Evolutionary conservation across 2,113 vertebrate genomes (phyloP), one percentile per base, ranked within the genome.

Genomic region (Lepus americanus): DNA sequence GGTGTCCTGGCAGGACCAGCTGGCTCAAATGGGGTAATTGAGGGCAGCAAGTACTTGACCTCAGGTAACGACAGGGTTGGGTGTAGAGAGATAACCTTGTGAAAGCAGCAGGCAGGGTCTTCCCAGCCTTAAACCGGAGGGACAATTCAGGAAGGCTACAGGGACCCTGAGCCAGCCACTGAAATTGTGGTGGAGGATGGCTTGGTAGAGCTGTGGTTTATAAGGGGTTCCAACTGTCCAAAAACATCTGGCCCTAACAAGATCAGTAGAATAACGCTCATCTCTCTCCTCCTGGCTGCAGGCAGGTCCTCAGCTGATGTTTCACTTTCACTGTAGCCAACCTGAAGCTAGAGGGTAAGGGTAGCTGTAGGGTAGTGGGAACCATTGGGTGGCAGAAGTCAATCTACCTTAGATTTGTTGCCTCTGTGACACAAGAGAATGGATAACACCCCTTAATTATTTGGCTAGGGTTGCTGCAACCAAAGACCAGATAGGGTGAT

Each of bases 371-470:
- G 13, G 7, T 31, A 9, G 55, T 12, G 8, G 27, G 27, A 61
- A 1, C 6, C 7, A 5, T 5, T 25, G 53, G 3, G 1, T 19
- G 19, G 44, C 3, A 14, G 16, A n/a, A 23, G 0, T 9, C 27
- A 9, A 1, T 2, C 23, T 23, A 63, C 31, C 55, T 59, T 5
- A 6, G 7, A 9, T 36, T 81, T 55, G 14, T 4, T 1, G 16
- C 25, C 51, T 64, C 11, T 9, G 0, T 2, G 4, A 25, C 2
- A 2, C 3, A 90, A 29, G 4, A 90, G 1, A 7, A 53, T 53
- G 20, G 23, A 22, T 74, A 4, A 67, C 22, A 55, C 19, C 10
- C 19, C 29, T 20, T 3, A 0, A 9, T 61, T 53, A 3, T 1
- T 63, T 69, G 74, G 25, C 36, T 51, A 2, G 4, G 23, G 36